Evolutionary conservation across 2,113 vertebrate genomes (phyloP).

Genomic region (Orycteropus afer): DNA sequence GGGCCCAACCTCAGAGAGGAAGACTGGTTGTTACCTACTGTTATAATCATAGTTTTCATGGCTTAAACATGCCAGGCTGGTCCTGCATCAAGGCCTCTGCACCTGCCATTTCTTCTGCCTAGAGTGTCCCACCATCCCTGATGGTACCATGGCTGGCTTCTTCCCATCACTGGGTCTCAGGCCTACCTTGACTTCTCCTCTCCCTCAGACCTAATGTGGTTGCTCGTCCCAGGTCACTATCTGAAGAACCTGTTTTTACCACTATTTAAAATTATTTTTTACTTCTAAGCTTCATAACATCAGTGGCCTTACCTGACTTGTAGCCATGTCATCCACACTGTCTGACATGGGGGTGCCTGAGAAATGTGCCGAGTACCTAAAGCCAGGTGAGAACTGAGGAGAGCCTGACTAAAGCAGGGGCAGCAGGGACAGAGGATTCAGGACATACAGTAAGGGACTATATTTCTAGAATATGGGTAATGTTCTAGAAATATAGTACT

Average conservation of each 20-base stretch:
- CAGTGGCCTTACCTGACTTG: background rate
- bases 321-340: background rate
- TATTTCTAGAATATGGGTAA: background rate
- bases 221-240: background rate
- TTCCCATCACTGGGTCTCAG: background rate
- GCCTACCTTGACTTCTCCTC: background rate
- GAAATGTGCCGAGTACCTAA: background rate
- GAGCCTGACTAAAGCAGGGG: background rate
- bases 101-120: background rate
- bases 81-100: no score
- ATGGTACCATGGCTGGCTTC: background rate
- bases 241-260: background rate
- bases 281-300: background rate
- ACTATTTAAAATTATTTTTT: background rate
- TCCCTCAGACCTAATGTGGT: background rate
- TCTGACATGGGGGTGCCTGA: background rate
- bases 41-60: background rate
- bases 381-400: background rate
- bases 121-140: background rate
- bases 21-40: background rate
- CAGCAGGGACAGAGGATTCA: background rate
- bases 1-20: background rate
- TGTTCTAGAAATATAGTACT: background rate
- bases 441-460: background rate
- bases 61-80: background rate